Base-by-base conservation (phyloP, 2,113 vertebrate genomes). In the Zosterops borbonicus region DNA sequence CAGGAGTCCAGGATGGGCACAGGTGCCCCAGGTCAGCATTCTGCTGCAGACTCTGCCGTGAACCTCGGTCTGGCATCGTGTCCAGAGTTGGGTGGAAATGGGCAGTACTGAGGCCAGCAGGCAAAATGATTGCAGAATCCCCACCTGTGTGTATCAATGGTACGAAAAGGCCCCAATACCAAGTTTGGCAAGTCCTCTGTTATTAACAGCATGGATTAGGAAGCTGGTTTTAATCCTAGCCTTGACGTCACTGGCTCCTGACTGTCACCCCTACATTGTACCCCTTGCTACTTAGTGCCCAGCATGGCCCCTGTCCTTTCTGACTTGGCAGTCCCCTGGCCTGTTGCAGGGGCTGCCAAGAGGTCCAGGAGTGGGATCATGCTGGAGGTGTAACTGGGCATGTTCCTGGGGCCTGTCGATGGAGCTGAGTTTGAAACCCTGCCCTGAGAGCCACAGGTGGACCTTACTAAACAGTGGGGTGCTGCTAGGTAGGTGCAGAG, bases 51-150 rank as follows among this genome's bases (percentile, higher is more conserved):
- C 39, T 79, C 65, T 90, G 71, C 65, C 0, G 0, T 6, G 20
- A 35, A 25, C 31, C 17, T 77, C 0, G 0, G 14, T 55, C 42
- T 76, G 62, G 24, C 47, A 31, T 60, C 13, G 2, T 53, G 41
- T 76, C 37, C 31, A 33, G 24, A 60, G 42, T 0, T 65, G n/a
- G 24, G 47, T 70, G 67, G 79, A 90, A 90, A 58, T 18, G 47
- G 28, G 35, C 39, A 35, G 28, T 50, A 39, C 50, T 81, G 73
- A 78, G 47, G 14, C 50, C 39, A 53, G 55, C 42, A 70, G 50
- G 64, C 52, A 58, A 35, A 89, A 39, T 12, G 16, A 39, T 63
- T 2, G 1, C 39, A 71, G 73, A 71, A 39, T 5, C 9, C 12
- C 7, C 5, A 41, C 13, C 6, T 14, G 5, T 62, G 33, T 39